phyloP scores from a whole-genome alignment of 2,113 vertebrate genomes.

The Chloropsis hardwickii region DNA sequence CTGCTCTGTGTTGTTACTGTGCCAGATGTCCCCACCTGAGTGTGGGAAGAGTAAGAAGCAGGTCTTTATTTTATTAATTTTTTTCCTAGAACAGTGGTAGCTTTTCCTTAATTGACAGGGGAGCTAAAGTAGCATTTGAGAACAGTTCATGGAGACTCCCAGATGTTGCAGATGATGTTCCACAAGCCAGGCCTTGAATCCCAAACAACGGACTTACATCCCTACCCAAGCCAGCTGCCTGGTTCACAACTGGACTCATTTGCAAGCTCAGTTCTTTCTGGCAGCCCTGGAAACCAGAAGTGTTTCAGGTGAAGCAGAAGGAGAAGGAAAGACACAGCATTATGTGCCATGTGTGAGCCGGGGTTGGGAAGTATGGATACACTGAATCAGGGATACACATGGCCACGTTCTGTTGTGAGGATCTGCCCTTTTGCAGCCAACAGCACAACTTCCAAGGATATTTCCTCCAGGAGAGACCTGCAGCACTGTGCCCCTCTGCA shows the following conservation, averaged over 20 bases:
- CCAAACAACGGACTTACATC: neutral
- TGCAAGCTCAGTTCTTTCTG: neutral
- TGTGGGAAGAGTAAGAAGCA: neutral
- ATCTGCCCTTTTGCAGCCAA: neutral
- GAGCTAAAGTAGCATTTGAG: neutral
- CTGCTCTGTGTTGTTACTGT: neutral
- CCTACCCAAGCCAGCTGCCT: neutral
- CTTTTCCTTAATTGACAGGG: neutral
- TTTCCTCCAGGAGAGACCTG: neutral
- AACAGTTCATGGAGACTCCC: neutral
- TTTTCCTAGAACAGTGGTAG: neutral
- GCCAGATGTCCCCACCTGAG: neutral
- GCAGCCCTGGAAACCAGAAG: neutral
- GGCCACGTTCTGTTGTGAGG: neutral
- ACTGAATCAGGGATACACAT: accelerated
- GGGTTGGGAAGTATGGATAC: accelerated
- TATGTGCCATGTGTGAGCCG: neutral
- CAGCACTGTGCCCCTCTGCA: neutral
- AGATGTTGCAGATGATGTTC: neutral
- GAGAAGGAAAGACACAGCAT: neutral
- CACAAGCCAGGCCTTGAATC: neutral
- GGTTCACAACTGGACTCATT: neutral
- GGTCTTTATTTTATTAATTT: neutral
- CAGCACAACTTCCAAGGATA: neutral
- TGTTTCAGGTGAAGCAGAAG: neutral